Evolutionary conservation across 2,113 vertebrate genomes (phyloP).

Genomic region (Vidua macroura): DNA sequence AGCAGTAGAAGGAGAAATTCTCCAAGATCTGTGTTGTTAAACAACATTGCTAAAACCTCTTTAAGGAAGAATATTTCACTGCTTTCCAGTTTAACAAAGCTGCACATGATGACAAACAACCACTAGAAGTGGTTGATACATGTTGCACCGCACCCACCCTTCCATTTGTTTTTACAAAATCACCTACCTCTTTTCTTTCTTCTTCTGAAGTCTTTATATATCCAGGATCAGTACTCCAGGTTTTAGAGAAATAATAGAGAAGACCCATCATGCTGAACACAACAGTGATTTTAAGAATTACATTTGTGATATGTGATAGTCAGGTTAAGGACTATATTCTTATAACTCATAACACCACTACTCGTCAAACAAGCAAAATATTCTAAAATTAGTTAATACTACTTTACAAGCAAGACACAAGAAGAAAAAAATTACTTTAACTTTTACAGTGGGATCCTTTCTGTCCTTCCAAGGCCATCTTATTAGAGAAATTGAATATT

Average conservation of each 20-base stretch:
- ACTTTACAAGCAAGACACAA: background rate
- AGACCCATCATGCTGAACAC: conserved; percentile 75
- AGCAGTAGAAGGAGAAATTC: background rate
- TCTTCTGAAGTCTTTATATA: conserved; percentile 85
- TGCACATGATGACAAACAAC: background rate
- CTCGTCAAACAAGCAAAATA: background rate
- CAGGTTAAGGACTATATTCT: conserved; percentile 76
- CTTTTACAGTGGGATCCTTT: background rate
- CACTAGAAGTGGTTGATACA: background rate
- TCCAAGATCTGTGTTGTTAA: background rate
- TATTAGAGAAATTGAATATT: background rate
- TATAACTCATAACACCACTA: background rate
- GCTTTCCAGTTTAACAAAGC: background rate
- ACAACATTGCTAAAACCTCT: background rate
- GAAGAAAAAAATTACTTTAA: background rate
- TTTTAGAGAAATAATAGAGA: conserved; percentile 89
- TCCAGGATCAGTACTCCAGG: conserved; percentile 87
- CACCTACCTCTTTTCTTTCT: conserved; percentile 86
- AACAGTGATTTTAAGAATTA: conserved; percentile 75
- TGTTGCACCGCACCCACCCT: background rate
- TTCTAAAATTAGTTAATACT: background rate
- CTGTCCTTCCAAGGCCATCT: background rate
- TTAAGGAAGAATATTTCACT: background rate
- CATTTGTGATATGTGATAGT: conserved; percentile 71
- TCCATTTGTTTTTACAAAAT: background rate